Evolutionary conservation across 2,888 invertebrate genomes (phyloP), one percentile per base, ranked within the genome.

Genomic region (Meteorus colon): DNA sequence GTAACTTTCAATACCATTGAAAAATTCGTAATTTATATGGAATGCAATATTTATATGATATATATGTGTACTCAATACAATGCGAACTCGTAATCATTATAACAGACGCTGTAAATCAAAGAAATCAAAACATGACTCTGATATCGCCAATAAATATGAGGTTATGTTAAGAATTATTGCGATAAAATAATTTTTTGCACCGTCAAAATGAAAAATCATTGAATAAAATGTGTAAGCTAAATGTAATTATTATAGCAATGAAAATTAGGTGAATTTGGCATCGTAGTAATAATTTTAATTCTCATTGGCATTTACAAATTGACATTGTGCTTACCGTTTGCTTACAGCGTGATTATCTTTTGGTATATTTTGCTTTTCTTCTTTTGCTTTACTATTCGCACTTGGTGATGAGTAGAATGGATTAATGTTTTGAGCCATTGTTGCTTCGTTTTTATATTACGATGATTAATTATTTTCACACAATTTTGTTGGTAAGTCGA

Each of bases 381-480:
- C 95, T 88, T 93, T 94, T 84, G 95, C 95, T 92, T 96, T 96
- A 80, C 92, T 91, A 81, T 92, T 92, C 88, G 94, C 93, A 79
- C 94, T 93, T 84, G 94, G 93, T 81, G 93, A 93, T 81, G 94
- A 93, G 87, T 93, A 93, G 88, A 94, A 94, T 82, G 96, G 96
- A 91, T 96, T 96, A 84, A 96, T 94, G 91, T 96, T 96, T 91
- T 96, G 96, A 90, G 96, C 96, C 96, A 96, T 96, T 90, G n/a
- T 29, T 68, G 48, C 29, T 55, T 60, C 41, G 8, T 10, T 41
- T 41, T 12, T 41, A 34, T 55, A 59, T 34, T 55, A 5, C 19
- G 31, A 48, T 68, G 4, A 10, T 29, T 19, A 29, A 45, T 8
- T 27, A 41, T 41, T 67, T 34, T 65, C 65, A 41, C 34, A 37